A percentile compares a stretch with the other conserved stretches of the same genome.
phyloP scores from a whole-genome alignment of 2,888 invertebrate genomes.

The Cactoblastis cactorum region DNA sequence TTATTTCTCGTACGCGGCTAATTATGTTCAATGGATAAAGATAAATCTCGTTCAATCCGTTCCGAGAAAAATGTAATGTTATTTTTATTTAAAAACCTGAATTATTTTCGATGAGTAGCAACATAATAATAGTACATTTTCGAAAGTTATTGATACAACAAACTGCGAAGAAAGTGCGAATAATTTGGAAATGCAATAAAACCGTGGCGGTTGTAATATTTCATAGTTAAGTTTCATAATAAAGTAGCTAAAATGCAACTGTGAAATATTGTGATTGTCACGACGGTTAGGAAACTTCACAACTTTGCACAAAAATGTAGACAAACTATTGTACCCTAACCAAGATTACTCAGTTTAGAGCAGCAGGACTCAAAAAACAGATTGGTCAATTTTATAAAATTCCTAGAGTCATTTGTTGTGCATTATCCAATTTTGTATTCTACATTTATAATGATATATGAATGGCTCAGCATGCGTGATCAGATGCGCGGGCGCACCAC shows the following conservation, averaged over 20 bases:
- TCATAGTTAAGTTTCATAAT: constrained; percentile 37
- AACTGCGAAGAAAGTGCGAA: neutral
- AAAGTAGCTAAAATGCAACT: constrained; percentile 29
- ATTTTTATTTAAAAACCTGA: no score
- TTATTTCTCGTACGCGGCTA: constrained; percentile 7
- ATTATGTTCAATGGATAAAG: constrained; percentile 8
- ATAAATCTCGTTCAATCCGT: constrained; percentile 1
- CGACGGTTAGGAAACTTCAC: constrained; percentile 52
- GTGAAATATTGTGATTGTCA: constrained; percentile 54
- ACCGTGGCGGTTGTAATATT: constrained; percentile 25
- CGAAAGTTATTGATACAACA: neutral
- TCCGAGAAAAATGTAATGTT: neutral
- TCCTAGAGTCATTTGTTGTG: constrained; percentile 45
- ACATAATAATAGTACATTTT: neutral
- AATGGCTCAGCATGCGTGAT: constrained; percentile 48
- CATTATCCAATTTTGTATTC: constrained; percentile 66
- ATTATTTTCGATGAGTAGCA: no score
- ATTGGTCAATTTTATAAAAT: constrained; percentile 38
- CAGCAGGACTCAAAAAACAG: constrained; percentile 37
- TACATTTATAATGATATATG: constrained; percentile 41
- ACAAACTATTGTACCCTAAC: neutral
- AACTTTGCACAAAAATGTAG: constrained; percentile 42
- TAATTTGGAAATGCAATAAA: neutral
- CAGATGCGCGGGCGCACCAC: constrained; percentile 40
- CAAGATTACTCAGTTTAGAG: neutral